phyloP scores from a whole-genome alignment of 2,888 invertebrate species.

The Heliothis peltigera region DNA sequence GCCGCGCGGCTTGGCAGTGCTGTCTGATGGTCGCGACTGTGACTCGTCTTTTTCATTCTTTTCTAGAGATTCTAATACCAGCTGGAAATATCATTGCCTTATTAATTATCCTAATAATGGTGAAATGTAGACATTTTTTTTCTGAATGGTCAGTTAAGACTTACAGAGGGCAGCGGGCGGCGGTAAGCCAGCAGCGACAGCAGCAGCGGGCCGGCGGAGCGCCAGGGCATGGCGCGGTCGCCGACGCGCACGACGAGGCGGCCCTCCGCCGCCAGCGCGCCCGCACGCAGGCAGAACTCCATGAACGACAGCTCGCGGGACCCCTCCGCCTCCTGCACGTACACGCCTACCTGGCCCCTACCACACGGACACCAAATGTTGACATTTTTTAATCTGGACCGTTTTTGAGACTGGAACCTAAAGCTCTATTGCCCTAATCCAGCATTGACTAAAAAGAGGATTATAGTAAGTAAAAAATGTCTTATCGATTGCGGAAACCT shows the following conservation, averaged over 20 bases:
- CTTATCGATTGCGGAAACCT: too few relatives aligned
- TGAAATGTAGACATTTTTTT: too few relatives aligned
- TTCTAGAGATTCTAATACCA: constrained; percentile 83
- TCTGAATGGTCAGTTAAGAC: too few relatives aligned
- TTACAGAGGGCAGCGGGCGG: constrained; percentile 94
- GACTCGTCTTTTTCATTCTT: constrained; percentile 78
- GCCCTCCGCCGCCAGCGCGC: constrained; percentile 94
- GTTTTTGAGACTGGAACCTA: too few relatives aligned
- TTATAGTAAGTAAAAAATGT: too few relatives aligned
- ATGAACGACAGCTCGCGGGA: constrained; percentile 84
- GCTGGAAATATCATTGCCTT: constrained; percentile 63
- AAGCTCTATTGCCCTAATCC: too few relatives aligned
- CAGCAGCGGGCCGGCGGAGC: constrained; percentile 96
- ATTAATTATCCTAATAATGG: neutral
- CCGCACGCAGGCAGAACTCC: constrained; percentile 92
- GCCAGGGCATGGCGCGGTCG: constrained; percentile 97
- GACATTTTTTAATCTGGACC: neutral
- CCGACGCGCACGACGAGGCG: constrained; percentile 96
- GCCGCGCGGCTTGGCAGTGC: constrained; percentile 83
- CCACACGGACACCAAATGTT: neutral
- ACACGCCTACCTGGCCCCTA: constrained; percentile 88
- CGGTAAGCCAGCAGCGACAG: constrained; percentile 96
- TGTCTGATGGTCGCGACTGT: constrained; percentile 63
- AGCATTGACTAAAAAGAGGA: too few relatives aligned
- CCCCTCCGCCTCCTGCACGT: constrained; percentile 82